Conservation (phyloP, 2,113 vertebrate genomes). For the Sisor rabdophorus region DNA sequence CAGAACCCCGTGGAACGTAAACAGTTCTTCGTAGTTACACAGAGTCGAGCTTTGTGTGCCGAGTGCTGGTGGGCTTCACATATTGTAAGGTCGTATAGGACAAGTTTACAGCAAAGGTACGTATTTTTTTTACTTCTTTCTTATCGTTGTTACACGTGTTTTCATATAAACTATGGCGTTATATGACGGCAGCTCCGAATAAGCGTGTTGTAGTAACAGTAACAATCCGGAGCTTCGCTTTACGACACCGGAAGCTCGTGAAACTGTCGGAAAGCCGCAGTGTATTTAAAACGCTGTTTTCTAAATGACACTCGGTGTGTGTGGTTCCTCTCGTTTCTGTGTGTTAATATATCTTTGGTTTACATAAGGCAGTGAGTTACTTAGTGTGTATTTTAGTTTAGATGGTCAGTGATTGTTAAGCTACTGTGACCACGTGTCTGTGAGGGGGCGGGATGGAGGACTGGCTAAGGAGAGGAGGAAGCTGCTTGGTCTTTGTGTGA, state of each 20-base stretch:
- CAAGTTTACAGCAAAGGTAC: constrained; percentile 40
- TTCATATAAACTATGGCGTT: background rate
- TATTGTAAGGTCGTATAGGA: background rate
- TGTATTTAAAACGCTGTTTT: background rate
- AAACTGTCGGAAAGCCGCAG: background rate
- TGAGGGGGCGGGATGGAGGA: constrained; percentile 37
- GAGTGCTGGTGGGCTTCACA: background rate
- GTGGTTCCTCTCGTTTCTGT: background rate
- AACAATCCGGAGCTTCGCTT: constrained; percentile 5
- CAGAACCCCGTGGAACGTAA: constrained; percentile 2
- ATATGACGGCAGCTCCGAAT: constrained; percentile 1
- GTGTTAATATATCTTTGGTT: background rate
- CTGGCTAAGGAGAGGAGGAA: constrained; percentile 50
- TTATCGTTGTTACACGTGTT: background rate
- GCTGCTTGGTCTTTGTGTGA: constrained; percentile 68
- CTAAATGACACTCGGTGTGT: background rate
- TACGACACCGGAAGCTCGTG: constrained; percentile 34
- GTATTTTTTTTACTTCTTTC: constrained; percentile 1
- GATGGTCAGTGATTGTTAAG: background rate
- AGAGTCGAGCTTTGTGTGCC: constrained; percentile 25
- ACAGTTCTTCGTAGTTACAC: constrained; percentile 31
- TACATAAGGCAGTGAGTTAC: too few species aligned
- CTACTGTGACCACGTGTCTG: constrained; percentile 44
- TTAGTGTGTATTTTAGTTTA: background rate
- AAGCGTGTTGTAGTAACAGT: constrained; percentile 40